phyloP scores from a whole-genome alignment of 2,888 invertebrate genomes.

The Drosophila rellima region DNA sequence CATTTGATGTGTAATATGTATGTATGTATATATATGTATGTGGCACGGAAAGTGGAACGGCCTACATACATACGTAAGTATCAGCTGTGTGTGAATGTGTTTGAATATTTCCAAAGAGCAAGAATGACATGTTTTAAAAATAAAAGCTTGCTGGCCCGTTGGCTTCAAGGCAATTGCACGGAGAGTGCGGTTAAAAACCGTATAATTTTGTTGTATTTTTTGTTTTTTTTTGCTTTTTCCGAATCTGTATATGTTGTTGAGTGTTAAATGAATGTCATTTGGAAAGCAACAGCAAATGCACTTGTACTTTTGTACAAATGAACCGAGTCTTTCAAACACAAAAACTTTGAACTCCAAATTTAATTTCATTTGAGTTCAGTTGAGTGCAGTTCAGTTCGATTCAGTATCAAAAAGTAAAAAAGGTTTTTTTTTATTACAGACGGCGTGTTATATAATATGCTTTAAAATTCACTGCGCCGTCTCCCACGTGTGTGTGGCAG shows the following conservation, averaged over 20 bases:
- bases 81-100: constrained; percentile 23
- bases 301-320: constrained; percentile 1
- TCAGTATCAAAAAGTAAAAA: neutral
- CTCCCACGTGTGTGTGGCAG: constrained; percentile 40
- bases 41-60: constrained; percentile 29
- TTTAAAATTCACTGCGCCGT: constrained; percentile 20
- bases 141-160: constrained; percentile 28
- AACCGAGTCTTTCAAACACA: neutral
- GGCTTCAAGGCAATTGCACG: constrained; percentile 32
- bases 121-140: constrained; percentile 53
- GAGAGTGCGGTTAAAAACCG: constrained; percentile 32
- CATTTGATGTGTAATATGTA: neutral
- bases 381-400: neutral
- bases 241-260: constrained; percentile 6
- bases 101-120: constrained; percentile 46
- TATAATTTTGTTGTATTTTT: constrained; percentile 19
- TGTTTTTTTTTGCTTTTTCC: constrained; percentile 2
- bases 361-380: constrained; percentile 11
- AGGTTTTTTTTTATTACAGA: constrained; percentile 1
- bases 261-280: constrained; percentile 41
- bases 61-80: constrained; percentile 18
- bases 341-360: constrained; percentile 41
- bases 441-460: constrained; percentile 19
- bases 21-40: constrained; percentile 10
- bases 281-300: constrained; percentile 24